Evolutionary conservation across 2,888 invertebrate species (phyloP).

Genomic region (Dynastes maya): DNA sequence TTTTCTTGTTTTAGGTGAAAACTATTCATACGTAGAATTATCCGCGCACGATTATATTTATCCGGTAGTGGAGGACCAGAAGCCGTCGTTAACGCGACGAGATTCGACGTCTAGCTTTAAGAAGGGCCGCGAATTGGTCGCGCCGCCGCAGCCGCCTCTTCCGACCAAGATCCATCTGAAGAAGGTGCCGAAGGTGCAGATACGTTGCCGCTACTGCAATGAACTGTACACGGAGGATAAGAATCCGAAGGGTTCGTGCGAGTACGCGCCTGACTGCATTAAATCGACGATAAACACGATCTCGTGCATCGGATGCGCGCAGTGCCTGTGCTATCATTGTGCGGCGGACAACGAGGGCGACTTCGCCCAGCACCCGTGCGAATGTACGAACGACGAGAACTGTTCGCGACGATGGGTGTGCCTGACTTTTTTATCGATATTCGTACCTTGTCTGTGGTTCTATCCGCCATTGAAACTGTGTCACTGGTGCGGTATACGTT

Average conservation of each 20-base stretch:
- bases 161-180: constrained; percentile 71
- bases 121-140: constrained; percentile 74
- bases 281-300: constrained; percentile 85
- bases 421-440: constrained; percentile 85
- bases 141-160: constrained; percentile 71
- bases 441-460: constrained; percentile 96
- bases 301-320: constrained; percentile 86
- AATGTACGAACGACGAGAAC: constrained; percentile 81
- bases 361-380: constrained; percentile 88
- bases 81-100: constrained; percentile 67
- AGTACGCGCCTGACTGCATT: constrained; percentile 89
- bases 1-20: constrained; percentile 72
- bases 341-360: constrained; percentile 94
- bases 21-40: constrained; percentile 89
- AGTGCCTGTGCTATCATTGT: constrained; percentile 94
- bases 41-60: constrained; percentile 92
- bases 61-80: constrained; percentile 78
- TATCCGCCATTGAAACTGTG: constrained; percentile 90
- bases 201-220: constrained; percentile 82
- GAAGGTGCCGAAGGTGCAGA: constrained; percentile 54
- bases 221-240: constrained; percentile 87
- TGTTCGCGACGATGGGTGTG: constrained; percentile 91
- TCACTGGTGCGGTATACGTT: constrained; percentile 86
- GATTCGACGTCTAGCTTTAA: constrained; percentile 78
- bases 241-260: constrained; percentile 89